phyloP scores from a whole-genome alignment of 2,888 invertebrate genomes.

The Ceratothoa steindachneri region DNA sequence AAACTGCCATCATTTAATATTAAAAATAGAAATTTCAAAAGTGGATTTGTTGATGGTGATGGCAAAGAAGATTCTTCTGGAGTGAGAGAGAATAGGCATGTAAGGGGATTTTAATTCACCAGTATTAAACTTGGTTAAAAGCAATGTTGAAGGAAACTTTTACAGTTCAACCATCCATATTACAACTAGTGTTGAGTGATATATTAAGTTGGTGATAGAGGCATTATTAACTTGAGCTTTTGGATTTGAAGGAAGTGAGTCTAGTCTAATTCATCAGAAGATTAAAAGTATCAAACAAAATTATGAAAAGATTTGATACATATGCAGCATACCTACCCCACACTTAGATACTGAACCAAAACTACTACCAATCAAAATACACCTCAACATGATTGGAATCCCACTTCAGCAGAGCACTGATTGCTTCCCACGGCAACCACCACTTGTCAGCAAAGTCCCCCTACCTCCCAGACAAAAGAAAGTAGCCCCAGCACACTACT shows the following conservation, averaged over 20 bases:
- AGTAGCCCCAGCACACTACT: no score
- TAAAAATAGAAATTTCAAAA: not conserved
- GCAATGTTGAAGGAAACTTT: not conserved
- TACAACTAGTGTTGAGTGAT: no score
- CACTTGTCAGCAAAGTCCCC: no score
- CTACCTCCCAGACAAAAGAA: no score
- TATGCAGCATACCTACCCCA: no score
- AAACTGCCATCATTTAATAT: not conserved
- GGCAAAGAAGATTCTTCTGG: not conserved
- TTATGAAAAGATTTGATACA: not conserved
- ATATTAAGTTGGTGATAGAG: not conserved
- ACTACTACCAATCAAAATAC: no score
- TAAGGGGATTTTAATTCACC: not conserved
- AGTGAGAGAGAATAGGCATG: not conserved
- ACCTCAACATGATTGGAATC: no score
- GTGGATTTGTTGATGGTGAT: not conserved
- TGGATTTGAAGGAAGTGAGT: no score
- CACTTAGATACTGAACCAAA: no score
- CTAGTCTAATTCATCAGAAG: not conserved
- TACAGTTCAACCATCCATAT: not conserved
- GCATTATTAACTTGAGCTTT: not conserved
- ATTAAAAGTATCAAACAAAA: not conserved
- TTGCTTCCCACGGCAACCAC: no score
- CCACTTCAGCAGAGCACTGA: no score
- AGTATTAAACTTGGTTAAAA: not conserved